Percentiles rank a stretch among this genome's conserved stretches.
Evolutionary conservation across 2,797 vertebrate genomes (phyloP).

Genomic region (Tokudaia tokunoshimensis): DNA sequence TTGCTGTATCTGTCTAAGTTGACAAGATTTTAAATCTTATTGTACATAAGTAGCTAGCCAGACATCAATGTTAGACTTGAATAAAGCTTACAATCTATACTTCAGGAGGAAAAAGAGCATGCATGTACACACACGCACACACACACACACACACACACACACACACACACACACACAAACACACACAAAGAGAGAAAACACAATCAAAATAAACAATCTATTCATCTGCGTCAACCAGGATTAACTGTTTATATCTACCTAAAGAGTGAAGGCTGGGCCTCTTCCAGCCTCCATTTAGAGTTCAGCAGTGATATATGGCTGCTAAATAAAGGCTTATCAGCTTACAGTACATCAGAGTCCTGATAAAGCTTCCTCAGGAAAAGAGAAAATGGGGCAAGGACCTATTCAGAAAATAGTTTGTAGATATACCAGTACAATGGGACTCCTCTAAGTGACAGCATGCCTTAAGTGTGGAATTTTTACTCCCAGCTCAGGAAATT

Average conservation of each 20-base stretch:
- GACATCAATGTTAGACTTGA: slow-evolving; percentile 69
- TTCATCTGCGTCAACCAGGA: slow-evolving; percentile 74
- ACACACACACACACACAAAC: no score
- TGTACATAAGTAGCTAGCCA: slow-evolving; percentile 64
- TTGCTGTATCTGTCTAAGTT: slow-evolving; percentile 43
- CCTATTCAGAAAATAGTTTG: slow-evolving; percentile 85
- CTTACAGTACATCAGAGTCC: slow-evolving; percentile 80
- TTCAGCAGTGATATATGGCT: slow-evolving; percentile 80
- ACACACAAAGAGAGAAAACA: background rate
- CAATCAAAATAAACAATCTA: slow-evolving; percentile 13
- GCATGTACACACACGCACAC: background rate
- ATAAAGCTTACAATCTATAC: slow-evolving; percentile 54
- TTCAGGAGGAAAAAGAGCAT: slow-evolving; percentile 50
- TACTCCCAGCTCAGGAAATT: slow-evolving; percentile 74
- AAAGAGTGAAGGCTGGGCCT: slow-evolving; percentile 53
- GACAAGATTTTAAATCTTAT: slow-evolving; percentile 65
- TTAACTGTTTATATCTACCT: slow-evolving; percentile 64
- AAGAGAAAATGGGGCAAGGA: slow-evolving; percentile 82
- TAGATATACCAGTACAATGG: slow-evolving; percentile 85
- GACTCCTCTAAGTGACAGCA: slow-evolving; percentile 84
- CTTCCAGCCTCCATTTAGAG: slow-evolving; percentile 63
- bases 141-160: no score
- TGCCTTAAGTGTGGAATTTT: slow-evolving; percentile 85
- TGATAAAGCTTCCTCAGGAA: slow-evolving; percentile 87
- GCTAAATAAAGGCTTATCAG: slow-evolving; percentile 87